Base-by-base conservation (phyloP, 2,888 invertebrate genomes). In the Agriopis leucophaearia region DNA sequence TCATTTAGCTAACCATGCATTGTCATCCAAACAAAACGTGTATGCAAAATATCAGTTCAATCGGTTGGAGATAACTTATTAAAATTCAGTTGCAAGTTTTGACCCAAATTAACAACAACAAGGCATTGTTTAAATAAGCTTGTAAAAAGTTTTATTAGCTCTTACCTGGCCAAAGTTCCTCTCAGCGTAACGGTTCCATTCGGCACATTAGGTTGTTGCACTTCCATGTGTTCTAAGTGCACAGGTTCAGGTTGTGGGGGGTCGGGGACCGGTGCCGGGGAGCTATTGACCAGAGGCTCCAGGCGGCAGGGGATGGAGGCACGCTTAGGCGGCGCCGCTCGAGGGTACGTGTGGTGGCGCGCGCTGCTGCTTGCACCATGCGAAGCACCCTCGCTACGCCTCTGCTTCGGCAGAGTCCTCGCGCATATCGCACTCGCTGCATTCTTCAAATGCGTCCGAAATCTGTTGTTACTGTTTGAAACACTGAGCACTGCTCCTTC, bases 401-500 rank as follows among this genome's bases (percentile, higher is more conserved):
- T 85, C 83, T 94, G 89, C 86, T 94, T 92, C 71, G 92, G 90
- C 85, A 93, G 79, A 56, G 92, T 93, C 79, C 90, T 90, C 64
- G 90, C 91, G 78, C 93, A 94, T 67, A 94, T 77, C 38, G 92
- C 91, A 78, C 89, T 92, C 2, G 93, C 92, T 64, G 92, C 93
- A 89, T 92, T 93, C 82, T 94, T 93, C 77, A 93, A 77, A 78
- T 92, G 93, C 56, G 88, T 86, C 69, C 91, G 83, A 77, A 94
- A 91, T 86, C 91, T 89, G 78, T 85, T 84, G 72, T 84, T 92
- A 75, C 88, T 92, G 77, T 88, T 91, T 66, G 92, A 88, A 80
- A 94, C 90, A 85, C 94, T 92, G 79, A 94, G 80, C 72, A 93
- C 88, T 77, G 94, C 94, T 84, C 94, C 92, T 83, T 94, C 94